phyloP scores from a whole-genome alignment of 2,113 vertebrate genomes.

The Mola mola region DNA sequence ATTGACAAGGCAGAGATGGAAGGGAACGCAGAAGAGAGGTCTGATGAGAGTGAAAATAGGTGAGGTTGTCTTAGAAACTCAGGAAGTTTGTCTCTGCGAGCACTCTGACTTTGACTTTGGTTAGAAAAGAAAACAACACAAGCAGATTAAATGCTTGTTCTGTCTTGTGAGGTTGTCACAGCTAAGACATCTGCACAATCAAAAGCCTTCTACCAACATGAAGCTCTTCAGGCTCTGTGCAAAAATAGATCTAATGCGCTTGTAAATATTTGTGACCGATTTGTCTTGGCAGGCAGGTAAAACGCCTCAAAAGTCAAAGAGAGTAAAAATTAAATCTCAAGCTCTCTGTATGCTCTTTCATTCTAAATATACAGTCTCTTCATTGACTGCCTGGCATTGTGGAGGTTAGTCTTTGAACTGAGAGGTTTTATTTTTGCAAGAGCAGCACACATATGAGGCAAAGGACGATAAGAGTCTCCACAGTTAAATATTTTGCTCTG shows the following conservation, averaged over 20 bases:
- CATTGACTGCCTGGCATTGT: no score
- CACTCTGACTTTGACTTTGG: no score
- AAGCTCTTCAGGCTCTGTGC: conserved; percentile 5
- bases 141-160: no score
- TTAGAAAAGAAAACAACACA: no score
- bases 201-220: conserved; percentile 18
- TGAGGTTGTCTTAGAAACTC: no score
- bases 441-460: no score
- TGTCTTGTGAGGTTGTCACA: conserved; percentile 35
- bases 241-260: conserved; percentile 58
- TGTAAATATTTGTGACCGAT: conserved; percentile 58
- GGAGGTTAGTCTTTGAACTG: no score
- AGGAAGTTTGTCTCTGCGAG: not conserved
- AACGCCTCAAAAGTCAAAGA: conserved; percentile 38
- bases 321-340: conserved; percentile 14
- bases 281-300: conserved; percentile 27
- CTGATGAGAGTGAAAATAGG: conserved; percentile 18
- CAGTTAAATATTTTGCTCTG: not conserved
- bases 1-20: conserved; percentile 29
- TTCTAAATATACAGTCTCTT: conserved; percentile 32
- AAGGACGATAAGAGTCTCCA: no score
- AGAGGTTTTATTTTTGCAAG: no score
- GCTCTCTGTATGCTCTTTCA: not conserved
- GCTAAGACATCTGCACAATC: conserved; percentile 35
- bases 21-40: not conserved